These are phyloP conservation scores for Lasius fuliginosus DNA, from an alignment of 2,888 invertebrate genomes.

Conservation along the genomic window DNA sequence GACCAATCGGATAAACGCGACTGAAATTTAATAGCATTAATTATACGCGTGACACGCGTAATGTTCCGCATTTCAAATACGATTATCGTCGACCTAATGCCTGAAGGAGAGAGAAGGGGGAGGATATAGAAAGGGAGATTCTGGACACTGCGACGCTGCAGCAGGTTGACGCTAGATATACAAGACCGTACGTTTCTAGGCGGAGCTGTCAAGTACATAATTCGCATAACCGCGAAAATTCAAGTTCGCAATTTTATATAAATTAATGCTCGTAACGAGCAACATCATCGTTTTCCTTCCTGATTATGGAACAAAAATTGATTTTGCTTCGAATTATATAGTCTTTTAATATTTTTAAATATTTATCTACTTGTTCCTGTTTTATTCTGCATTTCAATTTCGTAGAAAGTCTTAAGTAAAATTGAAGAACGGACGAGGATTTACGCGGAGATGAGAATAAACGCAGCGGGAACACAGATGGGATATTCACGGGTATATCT, in stretches of 20 bases:
- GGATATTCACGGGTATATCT: conserved; percentile 5
- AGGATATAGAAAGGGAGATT: conserved; percentile 2
- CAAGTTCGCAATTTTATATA: background rate
- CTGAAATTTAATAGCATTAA: background rate
- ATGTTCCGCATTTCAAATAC: background rate
- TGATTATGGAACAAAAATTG: background rate
- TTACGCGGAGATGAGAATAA: background rate
- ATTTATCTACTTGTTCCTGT: background rate
- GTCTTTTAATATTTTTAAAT: background rate
- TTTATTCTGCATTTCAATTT: background rate
- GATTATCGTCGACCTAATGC: background rate
- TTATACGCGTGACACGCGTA: background rate
- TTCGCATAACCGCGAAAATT: conserved; percentile 27
- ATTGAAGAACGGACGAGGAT: background rate
- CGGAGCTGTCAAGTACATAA: conserved; percentile 35
- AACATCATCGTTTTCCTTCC: background rate
- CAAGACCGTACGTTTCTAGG: background rate
- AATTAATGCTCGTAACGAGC: conserved; percentile 9
- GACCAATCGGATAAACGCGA: too few relatives aligned
- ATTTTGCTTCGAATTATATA: background rate
- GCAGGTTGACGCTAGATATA: background rate
- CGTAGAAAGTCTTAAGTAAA: background rate
- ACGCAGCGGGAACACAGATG: background rate
- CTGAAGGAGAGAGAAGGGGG: background rate
- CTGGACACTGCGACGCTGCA: background rate